These are phyloP conservation scores for Notarius quadriscutis DNA, from an alignment of 2,113 vertebrate genomes.

Conservation along the genomic window DNA sequence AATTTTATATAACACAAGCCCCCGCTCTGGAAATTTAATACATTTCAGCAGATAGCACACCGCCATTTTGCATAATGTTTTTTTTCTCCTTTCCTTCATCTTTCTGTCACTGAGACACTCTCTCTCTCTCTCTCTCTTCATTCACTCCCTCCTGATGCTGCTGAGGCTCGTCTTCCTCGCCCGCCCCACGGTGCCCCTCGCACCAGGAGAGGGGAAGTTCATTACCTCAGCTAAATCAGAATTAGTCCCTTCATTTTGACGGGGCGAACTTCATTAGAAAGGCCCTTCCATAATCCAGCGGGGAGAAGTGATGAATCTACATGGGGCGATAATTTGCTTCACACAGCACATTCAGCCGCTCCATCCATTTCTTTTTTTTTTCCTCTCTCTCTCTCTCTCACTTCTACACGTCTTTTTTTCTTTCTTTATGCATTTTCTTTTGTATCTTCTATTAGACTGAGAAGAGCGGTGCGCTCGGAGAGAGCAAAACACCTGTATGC, in stretches of 20 bases:
- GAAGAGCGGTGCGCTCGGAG: constrained; percentile 40
- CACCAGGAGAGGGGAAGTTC: constrained; percentile 99
- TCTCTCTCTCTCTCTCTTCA: constrained; percentile 51
- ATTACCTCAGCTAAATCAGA: constrained; percentile 99
- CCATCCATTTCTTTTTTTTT: constrained; percentile 67
- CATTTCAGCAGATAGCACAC: constrained; percentile 96
- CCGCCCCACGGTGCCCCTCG: constrained; percentile 96
- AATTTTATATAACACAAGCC: constrained; percentile 99
- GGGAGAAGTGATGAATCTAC: constrained; percentile 98
- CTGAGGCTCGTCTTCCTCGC: constrained; percentile 85
- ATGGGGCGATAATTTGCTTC: constrained; percentile 92
- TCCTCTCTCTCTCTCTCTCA: background rate
- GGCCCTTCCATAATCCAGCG: constrained; percentile 97
- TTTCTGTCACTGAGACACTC: constrained; percentile 56
- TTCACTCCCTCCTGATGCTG: constrained; percentile 44
- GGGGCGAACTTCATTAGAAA: constrained; percentile 99
- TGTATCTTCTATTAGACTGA: constrained; percentile 76
- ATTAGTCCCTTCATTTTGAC: constrained; percentile 99
- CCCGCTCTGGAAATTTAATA: constrained; percentile 98
- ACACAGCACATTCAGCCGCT: constrained; percentile 91
- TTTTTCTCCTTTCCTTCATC: constrained; percentile 51
- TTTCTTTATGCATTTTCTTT: constrained; percentile 81
- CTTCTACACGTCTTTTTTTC: constrained; percentile 19
- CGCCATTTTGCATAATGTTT: constrained; percentile 98
- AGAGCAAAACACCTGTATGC: constrained; percentile 74